Evolutionary conservation across 2,797 vertebrate genomes (phyloP), one percentile per base, ranked within the genome.

Genomic region (Mionectes olivaceus): DNA sequence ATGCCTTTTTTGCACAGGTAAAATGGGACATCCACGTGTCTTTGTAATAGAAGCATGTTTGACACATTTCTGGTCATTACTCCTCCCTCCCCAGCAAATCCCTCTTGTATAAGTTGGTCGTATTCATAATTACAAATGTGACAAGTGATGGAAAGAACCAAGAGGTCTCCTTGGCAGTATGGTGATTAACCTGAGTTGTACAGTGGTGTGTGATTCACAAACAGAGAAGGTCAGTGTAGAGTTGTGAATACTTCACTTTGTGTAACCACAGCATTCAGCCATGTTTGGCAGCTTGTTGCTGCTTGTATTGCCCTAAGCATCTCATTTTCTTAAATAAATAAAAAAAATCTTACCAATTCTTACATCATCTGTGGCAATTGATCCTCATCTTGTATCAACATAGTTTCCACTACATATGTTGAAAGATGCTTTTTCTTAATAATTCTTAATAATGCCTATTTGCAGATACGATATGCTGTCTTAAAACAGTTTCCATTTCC

Each of bases 121-220:
- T 35, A 35, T 50, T 1, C 7, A 39, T 74, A 67, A 19, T 35
- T 83, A 55, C 25, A 77, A n/a, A 67, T 25, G 8, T 74, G 76
- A 68, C 12, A n/a, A 77, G 75, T 78, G 15, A 73, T n/a, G 19
- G 74, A 69, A 86, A 24, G 50, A 90, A 50, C 15, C 23, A 55
- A 37, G 56, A 67, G 37, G 17, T 91, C 39, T 87, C 49, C 64
- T 83, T 70, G 69, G 60, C 43, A 65, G 49, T 84, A 23, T n/a
- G 39, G 21, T 2, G 14, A 46, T 44, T 68, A 60, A 63, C 0
- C 0, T 0, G 3, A 65, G 41, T 43, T 64, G 19, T 57, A 49
- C 32, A 53, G 19, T 37, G 61, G 10, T 37, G 35, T 0, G 5
- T n/a, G 33, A 44, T 76, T 73, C 56, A 60, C 79, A 52, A 41